A percentile compares a stretch with the other conserved stretches of the same genome.
Evolutionary conservation across 2,113 vertebrate species (phyloP).

Genomic region (Neolamprologus tretocephalus): DNA sequence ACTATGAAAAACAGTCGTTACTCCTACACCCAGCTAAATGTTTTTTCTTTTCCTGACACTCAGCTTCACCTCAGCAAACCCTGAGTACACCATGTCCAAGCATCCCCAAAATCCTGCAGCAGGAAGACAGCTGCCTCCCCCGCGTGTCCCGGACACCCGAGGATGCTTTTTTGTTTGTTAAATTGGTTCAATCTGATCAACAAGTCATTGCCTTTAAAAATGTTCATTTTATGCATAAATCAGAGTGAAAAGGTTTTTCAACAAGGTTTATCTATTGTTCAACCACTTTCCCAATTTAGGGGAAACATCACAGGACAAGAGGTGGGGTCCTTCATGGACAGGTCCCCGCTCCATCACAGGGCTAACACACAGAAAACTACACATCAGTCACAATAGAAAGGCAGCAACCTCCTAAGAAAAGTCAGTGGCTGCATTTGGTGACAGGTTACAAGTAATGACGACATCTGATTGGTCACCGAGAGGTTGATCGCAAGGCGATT

Average conservation of each 20-base stretch:
- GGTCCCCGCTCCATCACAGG: not conserved
- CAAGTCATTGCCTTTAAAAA: not conserved
- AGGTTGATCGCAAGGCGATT: not conserved
- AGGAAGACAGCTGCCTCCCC: not conserved
- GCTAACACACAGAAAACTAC: not conserved
- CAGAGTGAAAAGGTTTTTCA: not conserved
- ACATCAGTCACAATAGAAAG: accelerated
- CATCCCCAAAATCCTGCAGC: not conserved
- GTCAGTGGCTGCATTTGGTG: not conserved
- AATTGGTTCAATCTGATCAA: not conserved
- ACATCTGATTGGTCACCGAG: not conserved
- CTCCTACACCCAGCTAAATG: not conserved
- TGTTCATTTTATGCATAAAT: not conserved
- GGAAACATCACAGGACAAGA: not conserved
- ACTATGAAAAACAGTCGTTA: conserved; percentile 11
- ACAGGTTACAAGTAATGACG: accelerated
- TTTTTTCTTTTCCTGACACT: not conserved
- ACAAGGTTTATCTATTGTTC: no score
- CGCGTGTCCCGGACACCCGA: accelerated
- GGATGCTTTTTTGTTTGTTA: not conserved
- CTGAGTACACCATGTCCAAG: not conserved
- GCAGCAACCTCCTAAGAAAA: not conserved
- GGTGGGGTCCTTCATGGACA: not conserved
- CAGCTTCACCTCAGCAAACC: not conserved
- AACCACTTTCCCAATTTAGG: not conserved